Base-by-base conservation (phyloP, 2,113 vertebrate species). In the Syngnathus typhle region DNA sequence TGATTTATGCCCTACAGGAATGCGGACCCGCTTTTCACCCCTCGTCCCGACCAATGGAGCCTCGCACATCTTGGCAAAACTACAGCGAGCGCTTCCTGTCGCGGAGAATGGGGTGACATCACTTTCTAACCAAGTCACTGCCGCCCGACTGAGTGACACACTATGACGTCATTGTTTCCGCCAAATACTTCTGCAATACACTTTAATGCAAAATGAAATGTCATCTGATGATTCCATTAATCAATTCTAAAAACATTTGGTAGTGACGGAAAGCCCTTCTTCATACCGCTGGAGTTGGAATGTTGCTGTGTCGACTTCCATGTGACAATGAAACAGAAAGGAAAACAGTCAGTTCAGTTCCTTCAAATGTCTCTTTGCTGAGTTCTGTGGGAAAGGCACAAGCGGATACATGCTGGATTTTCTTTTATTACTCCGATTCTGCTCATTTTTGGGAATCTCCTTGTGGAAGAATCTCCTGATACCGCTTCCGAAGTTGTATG, bases 91-190 rank as follows among this genome's bases (percentile, higher is more conserved):
- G 27, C 79, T 89, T 90, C 87, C 84, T 65, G 75, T 72, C 67
- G 82, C 77, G 75, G 81, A 81, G 86, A 86, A 88, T 78, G 75
- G 78, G 61, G 77, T 74, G 70, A 84, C 83, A 82, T 84, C 77
- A 84, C 81, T 82, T 87, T 84, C 70, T 75, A 73, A 78, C 67
- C 73, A 69, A 49, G 21, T 3, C 27, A 73, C 66, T 41, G 7
- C 68, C 44, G 15, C 74, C 68, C 82, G 75, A 85, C 85, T 64
- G 72, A 70, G 39, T 72, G 81, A 76, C 75, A 79, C 71, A 74
- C 70, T 56, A 73, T 79, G 68, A 71, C 19, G 21, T 23, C 6
- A 62, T 62, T 3, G 39, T 44, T 21, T 44, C 21, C 59, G 8
- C 39, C 6, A 39, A 39, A 39, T 9, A 9, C 2, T 41, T 43